These are phyloP conservation scores for Cecidostiba fungosa DNA, from an alignment of 2,888 invertebrate genomes.

Conservation along the genomic window DNA sequence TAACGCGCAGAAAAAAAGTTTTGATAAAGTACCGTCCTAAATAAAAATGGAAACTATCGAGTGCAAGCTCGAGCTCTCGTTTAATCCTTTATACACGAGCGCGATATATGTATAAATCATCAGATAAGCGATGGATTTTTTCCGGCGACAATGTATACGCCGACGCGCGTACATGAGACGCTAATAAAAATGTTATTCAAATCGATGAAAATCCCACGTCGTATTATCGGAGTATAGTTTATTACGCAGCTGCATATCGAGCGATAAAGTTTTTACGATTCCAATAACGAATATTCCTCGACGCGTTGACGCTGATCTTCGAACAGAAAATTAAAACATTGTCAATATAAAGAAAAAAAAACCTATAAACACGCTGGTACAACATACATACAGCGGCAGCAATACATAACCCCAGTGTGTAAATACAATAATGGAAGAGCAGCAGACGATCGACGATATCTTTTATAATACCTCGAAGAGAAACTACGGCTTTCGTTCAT, in stretches of 20 bases:
- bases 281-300: not conserved
- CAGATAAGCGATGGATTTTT: constrained; percentile 34
- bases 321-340: not conserved
- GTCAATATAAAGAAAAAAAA: too few species aligned
- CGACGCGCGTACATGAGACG: not conserved
- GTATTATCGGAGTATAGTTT: not conserved
- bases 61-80: not conserved
- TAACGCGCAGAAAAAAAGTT: constrained; percentile 13
- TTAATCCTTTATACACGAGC: constrained; percentile 42
- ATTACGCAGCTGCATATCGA: not conserved
- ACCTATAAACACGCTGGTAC: not conserved
- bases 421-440: constrained; percentile 39
- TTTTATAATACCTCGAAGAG: constrained; percentile 6
- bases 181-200: constrained; percentile 17
- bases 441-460: constrained; percentile 15
- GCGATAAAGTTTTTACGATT: constrained; percentile 1
- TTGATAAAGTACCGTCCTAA: constrained; percentile 34
- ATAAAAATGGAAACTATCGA: constrained; percentile 37
- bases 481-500: not conserved
- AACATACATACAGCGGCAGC: not conserved
- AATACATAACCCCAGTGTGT: not conserved
- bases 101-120: constrained; percentile 27
- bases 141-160: not conserved
- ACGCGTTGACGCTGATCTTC: not conserved
- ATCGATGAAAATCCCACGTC: not conserved